Percentiles rank a stretch among this genome's conserved stretches.
phyloP scores from a whole-genome alignment of 2,797 vertebrate genomes.

The Siniperca scherzeri region DNA sequence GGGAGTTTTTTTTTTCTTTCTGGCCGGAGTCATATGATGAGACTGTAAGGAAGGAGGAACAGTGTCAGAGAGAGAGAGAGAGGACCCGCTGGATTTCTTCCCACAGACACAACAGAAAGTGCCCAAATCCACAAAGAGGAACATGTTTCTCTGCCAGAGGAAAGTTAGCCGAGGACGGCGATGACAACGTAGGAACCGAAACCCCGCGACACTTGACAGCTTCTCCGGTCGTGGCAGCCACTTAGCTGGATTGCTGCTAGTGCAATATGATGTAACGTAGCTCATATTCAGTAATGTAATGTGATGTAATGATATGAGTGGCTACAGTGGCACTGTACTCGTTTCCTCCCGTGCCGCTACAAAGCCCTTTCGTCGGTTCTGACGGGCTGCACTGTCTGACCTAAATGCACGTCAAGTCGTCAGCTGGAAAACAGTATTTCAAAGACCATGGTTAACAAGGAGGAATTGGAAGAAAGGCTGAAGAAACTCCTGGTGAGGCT shows the following conservation, averaged over 20 bases:
- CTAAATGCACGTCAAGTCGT: constrained; percentile 44
- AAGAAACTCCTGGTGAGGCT: constrained; percentile 92
- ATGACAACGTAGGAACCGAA: constrained; percentile 55
- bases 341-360: neutral
- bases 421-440: constrained; percentile 15
- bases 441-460: constrained; percentile 80
- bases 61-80: constrained; percentile 20
- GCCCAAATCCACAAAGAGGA: constrained; percentile 36
- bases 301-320: neutral
- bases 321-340: neutral
- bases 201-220: constrained; percentile 28
- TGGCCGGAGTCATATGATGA: constrained; percentile 81
- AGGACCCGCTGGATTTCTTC: neutral
- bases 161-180: constrained; percentile 43
- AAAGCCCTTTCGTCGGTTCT: neutral
- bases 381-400: constrained; percentile 11
- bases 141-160: neutral
- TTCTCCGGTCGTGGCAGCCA: constrained; percentile 14
- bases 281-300: neutral
- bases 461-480: constrained; percentile 85
- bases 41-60: constrained; percentile 58
- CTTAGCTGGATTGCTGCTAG: neutral
- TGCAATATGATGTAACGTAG: constrained; percentile 1
- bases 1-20: constrained; percentile 56
- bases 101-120: constrained; percentile 27